Conservation (phyloP, 2,797 vertebrate species). For the Megalops cyprinoides region DNA sequence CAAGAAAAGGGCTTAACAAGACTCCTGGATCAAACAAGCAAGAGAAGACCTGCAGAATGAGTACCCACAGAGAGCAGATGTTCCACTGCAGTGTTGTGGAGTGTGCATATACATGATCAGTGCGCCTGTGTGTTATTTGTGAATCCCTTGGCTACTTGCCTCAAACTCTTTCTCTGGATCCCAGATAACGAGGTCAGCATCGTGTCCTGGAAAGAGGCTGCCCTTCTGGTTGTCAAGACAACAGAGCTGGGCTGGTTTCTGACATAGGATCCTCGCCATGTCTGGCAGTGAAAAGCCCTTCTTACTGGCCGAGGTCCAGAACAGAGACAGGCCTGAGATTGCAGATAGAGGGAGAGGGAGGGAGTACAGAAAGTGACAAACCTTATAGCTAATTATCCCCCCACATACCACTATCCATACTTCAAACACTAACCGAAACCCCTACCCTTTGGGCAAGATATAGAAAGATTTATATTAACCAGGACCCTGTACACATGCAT, state of each 20-base stretch:
- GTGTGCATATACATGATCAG: neutral
- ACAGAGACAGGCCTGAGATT: constrained; percentile 76
- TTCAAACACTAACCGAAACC: no score
- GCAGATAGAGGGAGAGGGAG: constrained; percentile 1
- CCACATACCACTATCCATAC: neutral
- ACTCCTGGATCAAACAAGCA: neutral
- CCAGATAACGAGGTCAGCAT: constrained; percentile 84
- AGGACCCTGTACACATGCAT: no score
- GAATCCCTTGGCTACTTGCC: constrained; percentile 56
- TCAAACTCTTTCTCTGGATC: constrained; percentile 80
- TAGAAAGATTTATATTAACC: no score
- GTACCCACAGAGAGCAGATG: no score
- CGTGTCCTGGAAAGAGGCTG: constrained; percentile 70
- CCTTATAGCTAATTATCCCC: neutral
- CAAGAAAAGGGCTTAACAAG: neutral
- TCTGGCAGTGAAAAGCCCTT: constrained; percentile 77
- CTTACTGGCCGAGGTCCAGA: constrained; percentile 79
- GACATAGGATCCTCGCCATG: constrained; percentile 73
- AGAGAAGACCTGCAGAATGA: neutral
- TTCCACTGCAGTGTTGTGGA: neutral
- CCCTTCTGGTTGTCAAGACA: constrained; percentile 73
- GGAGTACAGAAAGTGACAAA: neutral
- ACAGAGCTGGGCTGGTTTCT: constrained; percentile 76
- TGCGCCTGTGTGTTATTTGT: neutral
- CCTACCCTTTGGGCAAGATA: no score